Evolutionary conservation across 2,888 invertebrate genomes (phyloP).

Genomic region (Eurois occulta): DNA sequence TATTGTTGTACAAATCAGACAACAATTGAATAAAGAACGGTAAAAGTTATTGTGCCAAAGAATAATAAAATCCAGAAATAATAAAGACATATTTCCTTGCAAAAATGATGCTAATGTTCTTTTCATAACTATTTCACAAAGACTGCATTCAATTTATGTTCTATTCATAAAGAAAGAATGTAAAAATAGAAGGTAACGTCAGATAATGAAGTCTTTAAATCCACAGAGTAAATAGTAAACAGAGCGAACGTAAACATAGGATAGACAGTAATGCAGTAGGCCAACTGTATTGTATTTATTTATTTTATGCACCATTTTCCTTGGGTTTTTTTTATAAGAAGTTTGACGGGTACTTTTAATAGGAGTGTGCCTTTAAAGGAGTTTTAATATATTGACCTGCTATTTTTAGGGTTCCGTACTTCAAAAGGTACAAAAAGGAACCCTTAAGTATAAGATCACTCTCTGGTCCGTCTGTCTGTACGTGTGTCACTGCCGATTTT

Average conservation of each 20-base stretch:
- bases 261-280: slow-evolving; percentile 18
- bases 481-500: no score
- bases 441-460: no score
- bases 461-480: no score
- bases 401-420: no score
- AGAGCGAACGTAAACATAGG: slow-evolving; percentile 25
- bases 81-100: neutral
- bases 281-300: slow-evolving; percentile 18
- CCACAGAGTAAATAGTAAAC: slow-evolving; percentile 52
- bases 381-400: neutral
- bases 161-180: slow-evolving; percentile 20
- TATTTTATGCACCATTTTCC: slow-evolving; percentile 14
- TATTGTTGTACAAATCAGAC: neutral
- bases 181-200: slow-evolving; percentile 31
- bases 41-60: neutral
- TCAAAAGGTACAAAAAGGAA: no score
- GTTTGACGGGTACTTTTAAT: neutral
- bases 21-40: neutral
- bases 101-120: neutral
- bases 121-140: slow-evolving; percentile 6
- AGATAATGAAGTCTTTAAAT: slow-evolving; percentile 37
- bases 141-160: slow-evolving; percentile 25
- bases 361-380: neutral
- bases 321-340: neutral
- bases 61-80: neutral